Conservation (phyloP, 2,113 vertebrate species). For the Balaenoptera acutorostrata region DNA sequence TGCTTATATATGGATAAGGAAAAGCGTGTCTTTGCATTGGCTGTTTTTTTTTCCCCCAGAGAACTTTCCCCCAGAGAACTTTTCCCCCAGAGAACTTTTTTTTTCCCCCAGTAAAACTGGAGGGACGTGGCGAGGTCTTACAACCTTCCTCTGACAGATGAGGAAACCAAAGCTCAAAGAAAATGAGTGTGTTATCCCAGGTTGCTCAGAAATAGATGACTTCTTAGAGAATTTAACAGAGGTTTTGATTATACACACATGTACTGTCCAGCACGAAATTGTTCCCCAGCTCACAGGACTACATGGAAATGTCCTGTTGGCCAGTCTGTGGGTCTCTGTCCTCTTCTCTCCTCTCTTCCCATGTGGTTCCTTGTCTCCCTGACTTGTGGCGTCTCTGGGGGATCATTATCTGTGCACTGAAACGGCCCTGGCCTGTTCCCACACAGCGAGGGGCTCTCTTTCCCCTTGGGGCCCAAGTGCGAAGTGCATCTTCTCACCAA, state of each 20-base stretch:
- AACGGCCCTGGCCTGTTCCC: neutral
- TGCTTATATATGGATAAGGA: too few species aligned
- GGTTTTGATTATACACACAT: fast-evolving
- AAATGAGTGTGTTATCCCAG: neutral
- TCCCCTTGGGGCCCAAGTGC: too few species aligned
- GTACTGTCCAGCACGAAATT: neutral
- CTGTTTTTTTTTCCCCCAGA: too few species aligned
- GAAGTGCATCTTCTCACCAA: neutral
- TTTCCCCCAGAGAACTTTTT: neutral
- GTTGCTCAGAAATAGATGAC: neutral
- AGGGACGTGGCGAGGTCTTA: neutral
- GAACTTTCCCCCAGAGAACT: too few species aligned
- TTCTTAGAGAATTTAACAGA: neutral
- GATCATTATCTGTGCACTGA: fast-evolving
- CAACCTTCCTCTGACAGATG: neutral
- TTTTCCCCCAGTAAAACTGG: neutral
- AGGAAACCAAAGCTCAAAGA: neutral
- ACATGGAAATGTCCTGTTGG: neutral
- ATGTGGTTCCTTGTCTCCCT: neutral
- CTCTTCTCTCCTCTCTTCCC: neutral
- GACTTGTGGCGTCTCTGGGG: neutral
- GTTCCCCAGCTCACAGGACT: neutral
- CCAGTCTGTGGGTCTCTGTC: neutral
- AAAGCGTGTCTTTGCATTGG: neutral
- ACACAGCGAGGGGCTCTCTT: neutral